phyloP scores from a whole-genome alignment of 2,113 vertebrate genomes.

The Tetrao urogallus region DNA sequence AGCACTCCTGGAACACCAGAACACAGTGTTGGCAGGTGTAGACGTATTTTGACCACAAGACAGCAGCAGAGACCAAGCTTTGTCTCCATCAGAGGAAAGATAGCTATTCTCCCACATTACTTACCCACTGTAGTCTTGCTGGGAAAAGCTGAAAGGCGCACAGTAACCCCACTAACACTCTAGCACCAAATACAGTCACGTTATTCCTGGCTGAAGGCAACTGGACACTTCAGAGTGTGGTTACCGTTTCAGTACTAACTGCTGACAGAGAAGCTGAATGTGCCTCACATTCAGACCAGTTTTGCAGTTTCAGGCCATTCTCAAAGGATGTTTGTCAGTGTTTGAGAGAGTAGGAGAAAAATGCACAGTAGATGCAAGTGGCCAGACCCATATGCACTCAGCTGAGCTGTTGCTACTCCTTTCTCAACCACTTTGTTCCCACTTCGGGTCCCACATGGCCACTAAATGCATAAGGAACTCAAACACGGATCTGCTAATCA shows the following conservation, averaged over 20 bases:
- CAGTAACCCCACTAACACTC: not conserved
- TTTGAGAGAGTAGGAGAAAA: not conserved
- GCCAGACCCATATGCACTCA: not conserved
- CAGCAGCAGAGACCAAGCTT: not conserved
- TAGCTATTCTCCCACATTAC: not conserved
- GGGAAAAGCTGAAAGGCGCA: not conserved
- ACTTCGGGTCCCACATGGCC: not conserved
- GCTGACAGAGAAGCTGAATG: not conserved
- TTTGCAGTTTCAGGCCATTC: not conserved
- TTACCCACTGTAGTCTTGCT: not conserved
- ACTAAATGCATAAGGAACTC: not conserved
- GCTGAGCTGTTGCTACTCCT: not conserved
- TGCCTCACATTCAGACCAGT: not conserved
- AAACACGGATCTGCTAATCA: not conserved
- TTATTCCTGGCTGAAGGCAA: not conserved
- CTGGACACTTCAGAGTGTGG: not conserved
- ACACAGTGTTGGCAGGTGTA: not conserved
- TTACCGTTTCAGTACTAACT: not conserved
- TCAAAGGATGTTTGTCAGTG: not conserved
- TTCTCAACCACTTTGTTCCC: not conserved
- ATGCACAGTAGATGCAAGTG: not conserved
- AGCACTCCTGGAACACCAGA: conserved; percentile 86
- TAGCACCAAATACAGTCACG: not conserved
- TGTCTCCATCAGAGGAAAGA: not conserved
- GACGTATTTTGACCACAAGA: not conserved